These are phyloP conservation scores for Idaea dimidiata DNA, from an alignment of 2,888 invertebrate genomes.

Conservation along the genomic window DNA sequence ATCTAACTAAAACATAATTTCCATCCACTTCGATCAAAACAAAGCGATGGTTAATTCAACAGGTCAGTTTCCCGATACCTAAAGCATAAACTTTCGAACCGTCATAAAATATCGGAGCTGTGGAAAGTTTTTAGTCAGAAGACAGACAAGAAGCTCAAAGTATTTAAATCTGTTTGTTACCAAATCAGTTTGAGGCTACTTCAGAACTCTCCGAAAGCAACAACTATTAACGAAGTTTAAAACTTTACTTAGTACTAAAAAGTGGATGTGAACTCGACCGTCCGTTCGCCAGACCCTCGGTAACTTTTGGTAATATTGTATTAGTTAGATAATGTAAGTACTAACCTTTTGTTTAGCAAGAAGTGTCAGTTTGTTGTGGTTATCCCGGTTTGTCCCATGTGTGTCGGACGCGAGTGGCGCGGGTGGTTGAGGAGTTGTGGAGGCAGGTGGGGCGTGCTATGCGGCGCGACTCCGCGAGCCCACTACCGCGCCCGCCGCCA, in stretches of 20 bases:
- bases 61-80: slow-evolving; percentile 44
- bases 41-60: slow-evolving; percentile 43
- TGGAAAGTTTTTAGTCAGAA: slow-evolving; percentile 11
- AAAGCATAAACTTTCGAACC: slow-evolving; percentile 36
- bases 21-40: slow-evolving; percentile 19
- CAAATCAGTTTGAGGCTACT: slow-evolving; percentile 21
- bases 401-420: slow-evolving; percentile 23
- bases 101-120: slow-evolving; percentile 26
- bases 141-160: slow-evolving; percentile 9
- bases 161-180: slow-evolving; percentile 13
- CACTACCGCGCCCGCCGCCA: slow-evolving; percentile 68
- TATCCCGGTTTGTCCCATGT: slow-evolving; percentile 28
- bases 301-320: slow-evolving; percentile 10
- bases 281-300: slow-evolving; percentile 7
- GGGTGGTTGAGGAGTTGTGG: slow-evolving; percentile 35
- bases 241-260: slow-evolving; percentile 22
- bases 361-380: slow-evolving; percentile 29
- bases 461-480: slow-evolving; percentile 59
- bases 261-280: slow-evolving; percentile 15
- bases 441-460: slow-evolving; percentile 60
- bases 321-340: slow-evolving; percentile 15
- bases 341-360: slow-evolving; percentile 25
- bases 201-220: slow-evolving; percentile 12
- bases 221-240: slow-evolving; percentile 17
- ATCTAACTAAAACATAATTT: slow-evolving; percentile 27